These are phyloP conservation scores for Carassius carassius DNA, from an alignment of 2,113 vertebrate genomes.

Conservation along the genomic window DNA sequence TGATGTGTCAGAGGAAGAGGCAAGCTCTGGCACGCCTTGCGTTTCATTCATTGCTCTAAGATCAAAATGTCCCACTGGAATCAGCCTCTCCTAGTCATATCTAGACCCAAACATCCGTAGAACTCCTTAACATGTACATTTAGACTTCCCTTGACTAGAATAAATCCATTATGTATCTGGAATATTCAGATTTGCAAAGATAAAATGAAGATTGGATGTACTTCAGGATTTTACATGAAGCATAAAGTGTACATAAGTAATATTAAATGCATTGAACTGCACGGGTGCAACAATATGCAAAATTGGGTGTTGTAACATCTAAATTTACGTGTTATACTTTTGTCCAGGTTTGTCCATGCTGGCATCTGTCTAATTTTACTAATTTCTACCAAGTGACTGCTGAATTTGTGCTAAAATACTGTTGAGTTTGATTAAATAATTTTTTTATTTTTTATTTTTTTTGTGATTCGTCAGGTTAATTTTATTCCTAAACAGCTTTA, in stretches of 20 bases:
- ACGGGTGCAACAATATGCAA: neutral
- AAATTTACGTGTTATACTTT: neutral
- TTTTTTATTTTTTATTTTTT: no score
- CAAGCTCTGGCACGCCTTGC: constrained; percentile 67
- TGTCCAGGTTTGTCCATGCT: neutral
- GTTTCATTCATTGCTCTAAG: constrained; percentile 42
- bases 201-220: neutral
- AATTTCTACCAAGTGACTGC: neutral
- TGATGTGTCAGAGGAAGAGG: constrained; percentile 30
- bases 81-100: neutral
- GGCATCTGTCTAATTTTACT: no score
- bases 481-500: neutral
- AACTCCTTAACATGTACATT: neutral
- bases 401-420: neutral
- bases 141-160: neutral
- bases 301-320: neutral
- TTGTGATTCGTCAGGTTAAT: neutral
- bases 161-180: neutral
- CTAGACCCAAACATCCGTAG: neutral
- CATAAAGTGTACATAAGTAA: neutral
- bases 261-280: neutral
- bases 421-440: no score
- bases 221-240: neutral
- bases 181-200: neutral
- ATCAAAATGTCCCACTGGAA: neutral